Conservation (phyloP, 1,140 invertebrate species). For the Protaetia brevitarsis region DNA sequence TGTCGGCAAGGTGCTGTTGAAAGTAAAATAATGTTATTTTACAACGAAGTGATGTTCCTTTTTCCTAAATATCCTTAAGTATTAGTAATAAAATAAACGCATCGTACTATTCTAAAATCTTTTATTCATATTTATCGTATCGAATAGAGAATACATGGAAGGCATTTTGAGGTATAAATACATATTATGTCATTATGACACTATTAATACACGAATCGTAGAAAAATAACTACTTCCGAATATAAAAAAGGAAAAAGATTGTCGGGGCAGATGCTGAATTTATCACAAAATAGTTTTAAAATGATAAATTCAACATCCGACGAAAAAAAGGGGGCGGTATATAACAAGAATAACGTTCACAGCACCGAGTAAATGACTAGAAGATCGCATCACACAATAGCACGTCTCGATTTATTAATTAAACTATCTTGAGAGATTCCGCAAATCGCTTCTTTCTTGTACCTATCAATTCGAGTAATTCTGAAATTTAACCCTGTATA, state of each 20-base stretch:
- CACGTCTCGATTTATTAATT: background rate
- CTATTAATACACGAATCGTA: background rate
- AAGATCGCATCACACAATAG: background rate
- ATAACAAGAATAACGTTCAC: too few relatives aligned
- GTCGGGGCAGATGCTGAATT: background rate
- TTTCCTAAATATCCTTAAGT: too few relatives aligned
- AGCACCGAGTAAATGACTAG: background rate
- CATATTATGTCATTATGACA: background rate
- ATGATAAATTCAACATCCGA: background rate
- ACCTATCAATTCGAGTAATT: too few relatives aligned
- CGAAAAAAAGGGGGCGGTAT: too few relatives aligned
- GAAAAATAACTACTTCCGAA: background rate
- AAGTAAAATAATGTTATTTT: background rate
- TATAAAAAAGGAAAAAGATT: background rate
- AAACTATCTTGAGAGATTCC: too few relatives aligned
- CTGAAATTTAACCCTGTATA: too few relatives aligned
- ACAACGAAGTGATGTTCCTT: too few relatives aligned
- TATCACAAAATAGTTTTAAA: too few relatives aligned
- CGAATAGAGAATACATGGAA: conserved; percentile 1
- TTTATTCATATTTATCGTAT: background rate
- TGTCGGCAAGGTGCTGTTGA: conserved; percentile 40
- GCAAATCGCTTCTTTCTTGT: too few relatives aligned
- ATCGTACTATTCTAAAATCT: background rate
- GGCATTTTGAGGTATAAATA: conserved; percentile 9
- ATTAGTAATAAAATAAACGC: background rate